Evolutionary conservation across 1,140 invertebrate genomes (phyloP), one percentile per base, ranked within the genome.

Genomic region (Dreissena rostriformis): DNA sequence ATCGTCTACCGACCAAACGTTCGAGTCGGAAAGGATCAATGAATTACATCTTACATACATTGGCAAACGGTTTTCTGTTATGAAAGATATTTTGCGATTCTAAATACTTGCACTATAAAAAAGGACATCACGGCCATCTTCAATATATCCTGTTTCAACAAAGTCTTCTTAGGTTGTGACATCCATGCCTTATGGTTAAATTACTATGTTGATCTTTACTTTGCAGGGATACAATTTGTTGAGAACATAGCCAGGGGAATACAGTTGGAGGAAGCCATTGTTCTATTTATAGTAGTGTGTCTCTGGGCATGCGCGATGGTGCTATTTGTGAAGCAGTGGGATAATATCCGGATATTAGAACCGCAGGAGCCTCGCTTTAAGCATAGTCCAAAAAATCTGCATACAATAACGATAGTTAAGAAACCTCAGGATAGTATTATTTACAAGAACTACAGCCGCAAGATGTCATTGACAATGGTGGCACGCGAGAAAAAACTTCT

Each of bases 311-410:
- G 88, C 29, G 89, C 92, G 11, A 86, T 92, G 65, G 82, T 86
- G 22, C 63, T 90, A 19, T 92, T 92, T 77, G 73, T 91, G 4
- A 87, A 88, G 63, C 89, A 91, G 75, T 92, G 91, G 92, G 87
- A 86, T 65, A 89, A 84, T 72, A 89, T 92, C 55, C 88, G 92
- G 5, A 91, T 92, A 68, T 81, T 91, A 61, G 88, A 91, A 73
- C 88, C 91, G 11, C 85, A 88, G 75, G 90, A 91, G 74, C 88
- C 86, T 0, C 73, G 89, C 28, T 91, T 88, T 78, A 88, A 87
- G 72, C 89, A 91, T 86, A 83, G 19, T 53, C 91, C 91, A n/a
- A 92, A 92, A 82, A 92, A 92, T 75, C 80, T 92, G 51, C 90
- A 92, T 17, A 90, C 79, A 51, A 88, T 92, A n/a, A 87, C 84